These are phyloP conservation scores for Petaurus breviceps DNA, from an alignment of 2,113 vertebrate species.

Conservation along the genomic window DNA sequence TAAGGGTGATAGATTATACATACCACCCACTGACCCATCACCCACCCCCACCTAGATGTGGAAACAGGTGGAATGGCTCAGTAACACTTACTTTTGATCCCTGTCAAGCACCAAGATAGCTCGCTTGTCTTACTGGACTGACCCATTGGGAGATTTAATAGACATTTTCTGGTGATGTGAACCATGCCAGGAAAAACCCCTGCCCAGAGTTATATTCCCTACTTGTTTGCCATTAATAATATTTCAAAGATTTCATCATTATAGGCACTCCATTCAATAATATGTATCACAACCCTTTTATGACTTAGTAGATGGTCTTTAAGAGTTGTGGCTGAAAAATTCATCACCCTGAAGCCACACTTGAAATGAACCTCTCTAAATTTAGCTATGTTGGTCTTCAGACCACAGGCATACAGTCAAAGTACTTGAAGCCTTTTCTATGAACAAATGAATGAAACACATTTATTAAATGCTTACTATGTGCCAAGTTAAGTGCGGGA, in stretches of 20 bases:
- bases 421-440: not conserved
- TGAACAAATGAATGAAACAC: not conserved
- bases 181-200: not conserved
- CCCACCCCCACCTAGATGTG: not conserved
- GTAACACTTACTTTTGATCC: not conserved
- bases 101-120: not conserved
- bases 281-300: not conserved
- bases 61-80: not conserved
- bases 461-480: not conserved
- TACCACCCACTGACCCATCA: not conserved
- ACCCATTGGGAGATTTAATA: not conserved
- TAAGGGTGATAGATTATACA: not conserved
- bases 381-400: not conserved
- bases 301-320: not conserved
- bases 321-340: not conserved
- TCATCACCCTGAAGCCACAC: not conserved
- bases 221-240: not conserved
- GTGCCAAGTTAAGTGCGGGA: not conserved
- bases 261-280: not conserved
- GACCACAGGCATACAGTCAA: not conserved
- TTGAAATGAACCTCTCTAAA: not conserved
- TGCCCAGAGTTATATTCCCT: not conserved
- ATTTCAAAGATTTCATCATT: not conserved
- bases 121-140: not conserved
- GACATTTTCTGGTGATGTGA: not conserved